Base-by-base conservation (phyloP, 2,888 invertebrate species). In the Eulithis prunata region DNA sequence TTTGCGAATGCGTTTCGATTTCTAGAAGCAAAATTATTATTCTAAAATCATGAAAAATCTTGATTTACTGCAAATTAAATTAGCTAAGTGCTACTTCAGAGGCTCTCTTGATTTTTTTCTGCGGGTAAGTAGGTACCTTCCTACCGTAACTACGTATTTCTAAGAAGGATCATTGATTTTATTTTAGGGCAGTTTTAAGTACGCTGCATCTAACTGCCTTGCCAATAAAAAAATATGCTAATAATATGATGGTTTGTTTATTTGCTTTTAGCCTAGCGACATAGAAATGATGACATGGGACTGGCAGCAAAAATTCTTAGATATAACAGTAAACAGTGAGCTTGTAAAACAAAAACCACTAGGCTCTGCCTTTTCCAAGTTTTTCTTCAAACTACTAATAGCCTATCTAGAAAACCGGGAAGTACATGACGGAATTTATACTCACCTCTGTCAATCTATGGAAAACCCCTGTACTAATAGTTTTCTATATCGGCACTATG, bases 371-470 rank as follows among this genome's bases (percentile, higher is more conserved):
- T 97, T 96, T 81, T 94, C 94, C 70, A 93, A 91, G 78, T 86
- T 93, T 41, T 97, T 96, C 85, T 84, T 97, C 11, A 97, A 96
- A 81, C 89, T 89, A 70, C 72, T 96, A 2, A 93, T 97, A 57
- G 75, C 86, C n/a, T 79, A 87, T 79, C 87, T 96, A 52, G 95
- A 96, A 59, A 77, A 77, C 53, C 85, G 92, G 70, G 96, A 95
- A 78, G 85, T 96, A 7, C 94, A 95, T 75, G 96, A 96, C 80
- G 91, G 91, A 58, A 75, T 97, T n/a, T 97, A 96, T 80, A 86
- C 90, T 65, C 87, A 90, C 41, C 94, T 95, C 72, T 95, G 95
- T 72, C 80, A 85, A 41, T 81, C 94, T 64, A 90, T 96, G 83
- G 55, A 72, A 61, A 71, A 78, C 2, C n/a, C 28, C 28, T 70